These are phyloP conservation scores for Rhinolophus sinicus DNA, from an alignment of 2,113 vertebrate species.

Conservation along the genomic window DNA sequence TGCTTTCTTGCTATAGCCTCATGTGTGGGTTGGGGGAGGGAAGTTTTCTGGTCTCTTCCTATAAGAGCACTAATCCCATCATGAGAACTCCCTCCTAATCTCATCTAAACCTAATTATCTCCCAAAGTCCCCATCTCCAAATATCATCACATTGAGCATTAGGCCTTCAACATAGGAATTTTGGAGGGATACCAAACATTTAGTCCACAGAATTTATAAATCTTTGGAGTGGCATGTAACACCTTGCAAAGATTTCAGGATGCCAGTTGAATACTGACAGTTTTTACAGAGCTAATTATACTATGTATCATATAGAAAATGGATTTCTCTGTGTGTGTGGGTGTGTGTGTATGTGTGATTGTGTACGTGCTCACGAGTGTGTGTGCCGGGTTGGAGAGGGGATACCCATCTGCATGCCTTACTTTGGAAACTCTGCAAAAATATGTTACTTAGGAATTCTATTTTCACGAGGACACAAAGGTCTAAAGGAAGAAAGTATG, in stretches of 20 bases:
- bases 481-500: not conserved
- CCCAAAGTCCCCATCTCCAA: not conserved
- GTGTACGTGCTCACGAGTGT: rapidly evolving
- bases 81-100: not conserved
- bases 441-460: not conserved
- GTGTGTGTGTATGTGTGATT: not conserved
- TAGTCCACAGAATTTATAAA: not conserved
- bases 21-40: not conserved
- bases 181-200: not conserved
- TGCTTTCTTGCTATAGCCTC: not conserved
- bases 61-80: not conserved
- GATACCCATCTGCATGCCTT: not conserved
- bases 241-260: not conserved
- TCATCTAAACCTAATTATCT: not conserved
- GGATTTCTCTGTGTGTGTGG: not conserved
- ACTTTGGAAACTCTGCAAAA: not conserved
- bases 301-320: not conserved
- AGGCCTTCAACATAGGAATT: not conserved
- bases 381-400: not conserved
- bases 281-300: not conserved
- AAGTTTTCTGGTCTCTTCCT: not conserved
- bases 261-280: not conserved
- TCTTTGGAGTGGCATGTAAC: not conserved
- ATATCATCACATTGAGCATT: too few relatives aligned
- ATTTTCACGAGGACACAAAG: not conserved